A percentile compares a stretch with the other conserved stretches of the same genome.
Conservation (phyloP, 2,797 vertebrate species). For the Epinephelus malabaricus region DNA sequence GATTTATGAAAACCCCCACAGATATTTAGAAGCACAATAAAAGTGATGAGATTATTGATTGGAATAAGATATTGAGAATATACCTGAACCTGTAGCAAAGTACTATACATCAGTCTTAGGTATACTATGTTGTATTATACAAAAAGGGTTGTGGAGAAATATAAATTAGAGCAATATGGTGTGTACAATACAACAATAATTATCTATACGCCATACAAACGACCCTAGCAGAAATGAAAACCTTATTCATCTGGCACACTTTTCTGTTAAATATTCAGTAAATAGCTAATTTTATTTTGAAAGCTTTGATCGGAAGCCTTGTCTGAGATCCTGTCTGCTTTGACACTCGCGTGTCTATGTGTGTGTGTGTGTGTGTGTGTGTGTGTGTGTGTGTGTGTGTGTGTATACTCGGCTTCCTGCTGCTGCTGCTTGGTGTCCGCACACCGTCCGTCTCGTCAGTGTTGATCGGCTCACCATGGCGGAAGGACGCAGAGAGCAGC, state of each 20-base stretch:
- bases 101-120: neutral
- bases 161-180: neutral
- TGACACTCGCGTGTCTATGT: conserved; percentile 27
- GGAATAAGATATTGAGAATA: neutral
- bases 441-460: conserved; percentile 79
- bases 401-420: conserved; percentile 77
- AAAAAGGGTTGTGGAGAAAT: neutral
- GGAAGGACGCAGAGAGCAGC: conserved; percentile 95
- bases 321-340: neutral
- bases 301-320: conserved; percentile 42
- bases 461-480: conserved; percentile 92
- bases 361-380: conserved; percentile 23
- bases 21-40: neutral
- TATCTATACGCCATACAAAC: neutral
- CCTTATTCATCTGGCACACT: neutral
- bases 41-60: neutral
- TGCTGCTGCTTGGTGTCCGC: conserved; percentile 74
- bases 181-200: neutral
- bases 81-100: neutral
- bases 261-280: neutral
- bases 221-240: neutral
- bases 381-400: conserved; percentile 14
- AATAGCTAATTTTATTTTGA: conserved; percentile 63
- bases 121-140: neutral
- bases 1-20: neutral